Evolutionary conservation across 2,113 vertebrate genomes (phyloP).

Genomic region (Colistium nudipinnis): DNA sequence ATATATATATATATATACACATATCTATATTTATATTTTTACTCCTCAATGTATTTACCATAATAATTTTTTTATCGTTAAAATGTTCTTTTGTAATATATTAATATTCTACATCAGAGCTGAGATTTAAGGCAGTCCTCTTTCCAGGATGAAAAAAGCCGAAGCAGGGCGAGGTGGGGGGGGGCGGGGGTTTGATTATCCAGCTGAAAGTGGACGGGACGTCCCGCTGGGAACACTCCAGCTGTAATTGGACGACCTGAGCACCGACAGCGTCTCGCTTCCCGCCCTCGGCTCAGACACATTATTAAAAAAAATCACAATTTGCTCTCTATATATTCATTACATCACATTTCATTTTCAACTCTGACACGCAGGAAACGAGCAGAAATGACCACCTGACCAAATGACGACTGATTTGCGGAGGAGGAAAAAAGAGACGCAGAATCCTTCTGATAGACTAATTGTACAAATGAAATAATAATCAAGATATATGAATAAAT

Average conservation of each 20-base stretch:
- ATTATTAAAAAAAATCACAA: conserved; percentile 51
- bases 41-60: no score
- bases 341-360: conserved; percentile 42
- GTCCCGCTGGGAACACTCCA: conserved; percentile 23
- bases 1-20: no score
- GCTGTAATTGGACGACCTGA: conserved; percentile 51
- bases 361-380: conserved; percentile 35
- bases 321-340: conserved; percentile 33
- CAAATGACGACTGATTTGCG: conserved; percentile 24
- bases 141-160: no score
- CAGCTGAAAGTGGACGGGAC: conserved; percentile 15
- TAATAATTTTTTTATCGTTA: no score
- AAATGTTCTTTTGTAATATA: no score
- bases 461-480: neutral
- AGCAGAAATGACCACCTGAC: conserved; percentile 35
- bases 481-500: neutral
- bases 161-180: no score
- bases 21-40: no score
- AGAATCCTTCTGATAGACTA: neutral
- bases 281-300: no score
- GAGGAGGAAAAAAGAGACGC: neutral
- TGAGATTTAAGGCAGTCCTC: no score
- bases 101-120: no score
- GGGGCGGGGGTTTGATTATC: conserved; percentile 21
- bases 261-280: no score